A percentile compares a stretch with the other conserved stretches of the same genome.
Evolutionary conservation across 2,888 invertebrate genomes (phyloP).

Genomic region (Ischnura elegans): DNA sequence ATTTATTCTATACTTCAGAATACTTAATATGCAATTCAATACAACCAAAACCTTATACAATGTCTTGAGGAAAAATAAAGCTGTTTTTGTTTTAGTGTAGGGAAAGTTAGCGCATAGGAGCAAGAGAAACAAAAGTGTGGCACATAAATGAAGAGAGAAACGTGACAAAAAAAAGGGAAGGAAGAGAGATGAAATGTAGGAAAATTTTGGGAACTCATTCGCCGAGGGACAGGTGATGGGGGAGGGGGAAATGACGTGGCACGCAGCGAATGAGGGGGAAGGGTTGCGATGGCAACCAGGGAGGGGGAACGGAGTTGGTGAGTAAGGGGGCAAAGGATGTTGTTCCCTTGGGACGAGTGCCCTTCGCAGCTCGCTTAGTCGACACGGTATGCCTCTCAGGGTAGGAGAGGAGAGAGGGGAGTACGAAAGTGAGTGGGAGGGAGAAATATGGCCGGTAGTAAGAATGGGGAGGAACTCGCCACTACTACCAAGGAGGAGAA

Average conservation of each 20-base stretch:
- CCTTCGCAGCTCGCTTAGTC: constrained; percentile 18
- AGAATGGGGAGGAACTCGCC: neutral
- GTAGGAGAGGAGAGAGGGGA: neutral
- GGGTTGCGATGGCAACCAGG: neutral
- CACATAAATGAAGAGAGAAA: neutral
- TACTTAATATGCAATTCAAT: no score
- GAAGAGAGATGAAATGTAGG: neutral
- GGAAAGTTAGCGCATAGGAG: no score
- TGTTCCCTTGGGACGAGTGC: constrained; percentile 43
- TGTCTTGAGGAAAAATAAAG: no score
- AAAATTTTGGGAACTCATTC: neutral
- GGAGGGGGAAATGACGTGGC: neutral
- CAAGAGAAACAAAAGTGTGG: neutral
- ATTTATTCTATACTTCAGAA: no score
- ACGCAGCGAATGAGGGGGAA: neutral
- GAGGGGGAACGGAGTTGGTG: neutral
- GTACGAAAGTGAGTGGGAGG: neutral
- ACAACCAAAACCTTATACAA: no score
- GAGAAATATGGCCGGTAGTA: constrained; percentile 6
- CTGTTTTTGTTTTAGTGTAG: no score
- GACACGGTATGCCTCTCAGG: constrained; percentile 47
- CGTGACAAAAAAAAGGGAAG: neutral
- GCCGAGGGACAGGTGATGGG: neutral
- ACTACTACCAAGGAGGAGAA: neutral
- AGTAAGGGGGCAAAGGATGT: neutral